A percentile compares a stretch with the other conserved stretches of the same genome.
Evolutionary conservation across 2,113 vertebrate species (phyloP).

Genomic region (Tragulus kanchil): DNA sequence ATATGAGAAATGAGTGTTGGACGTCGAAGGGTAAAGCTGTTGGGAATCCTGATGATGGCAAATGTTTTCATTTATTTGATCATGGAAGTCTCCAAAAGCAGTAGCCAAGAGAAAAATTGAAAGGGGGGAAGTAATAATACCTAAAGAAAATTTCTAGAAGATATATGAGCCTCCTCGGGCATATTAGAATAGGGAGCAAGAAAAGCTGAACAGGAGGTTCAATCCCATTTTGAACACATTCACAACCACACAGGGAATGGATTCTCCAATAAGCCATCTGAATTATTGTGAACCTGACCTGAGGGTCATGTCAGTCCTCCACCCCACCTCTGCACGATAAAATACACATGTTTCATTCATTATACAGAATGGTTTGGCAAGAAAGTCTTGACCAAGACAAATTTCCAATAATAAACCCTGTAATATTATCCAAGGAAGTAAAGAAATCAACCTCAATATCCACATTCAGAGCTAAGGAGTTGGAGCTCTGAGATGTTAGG

Average conservation of each 20-base stretch:
- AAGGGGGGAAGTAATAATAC: slow-evolving; percentile 83
- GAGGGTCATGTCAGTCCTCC: no score
- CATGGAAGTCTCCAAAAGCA: slow-evolving; percentile 90
- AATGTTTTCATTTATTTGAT: slow-evolving; percentile 94
- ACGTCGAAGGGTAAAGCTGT: slow-evolving; percentile 89
- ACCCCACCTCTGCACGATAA: slow-evolving; percentile 43
- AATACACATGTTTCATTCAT: slow-evolving; percentile 69
- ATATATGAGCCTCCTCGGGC: slow-evolving; percentile 83
- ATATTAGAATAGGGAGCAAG: slow-evolving; percentile 95
- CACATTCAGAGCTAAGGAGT: slow-evolving; percentile 18
- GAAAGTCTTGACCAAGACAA: slow-evolving; percentile 62
- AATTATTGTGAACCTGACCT: no score
- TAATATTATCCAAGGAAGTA: slow-evolving; percentile 62
- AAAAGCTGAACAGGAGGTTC: slow-evolving; percentile 90
- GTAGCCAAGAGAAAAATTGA: slow-evolving; percentile 82
- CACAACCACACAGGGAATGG: no score
- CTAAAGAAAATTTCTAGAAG: slow-evolving; percentile 91
- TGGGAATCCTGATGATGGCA: slow-evolving; percentile 92
- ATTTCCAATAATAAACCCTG: slow-evolving; percentile 66
- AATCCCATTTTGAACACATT: slow-evolving; percentile 89
- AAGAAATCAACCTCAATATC: slow-evolving; percentile 61
- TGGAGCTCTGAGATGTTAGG: not conserved
- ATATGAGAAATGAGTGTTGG: slow-evolving; percentile 91
- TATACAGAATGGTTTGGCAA: slow-evolving; percentile 71
- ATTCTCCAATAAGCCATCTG: no score